Evolutionary conservation across 2,797 vertebrate species (phyloP).

Genomic region (Meda fulgida): DNA sequence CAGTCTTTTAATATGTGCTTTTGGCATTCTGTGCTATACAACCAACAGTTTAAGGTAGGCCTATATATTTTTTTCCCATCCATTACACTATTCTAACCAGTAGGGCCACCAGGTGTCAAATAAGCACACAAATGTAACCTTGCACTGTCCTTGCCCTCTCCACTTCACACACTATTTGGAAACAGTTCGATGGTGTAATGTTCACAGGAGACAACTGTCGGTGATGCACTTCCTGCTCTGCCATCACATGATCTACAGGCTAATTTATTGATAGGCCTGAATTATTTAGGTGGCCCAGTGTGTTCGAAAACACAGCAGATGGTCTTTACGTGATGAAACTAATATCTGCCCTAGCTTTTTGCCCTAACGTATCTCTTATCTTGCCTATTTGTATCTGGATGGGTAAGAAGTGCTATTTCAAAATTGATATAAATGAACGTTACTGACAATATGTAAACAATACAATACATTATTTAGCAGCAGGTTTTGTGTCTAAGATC

Average conservation of each 20-base stretch:
- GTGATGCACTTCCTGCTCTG: constrained; percentile 6
- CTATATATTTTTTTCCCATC: neutral
- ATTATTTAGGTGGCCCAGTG: constrained; percentile 67
- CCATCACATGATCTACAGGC: constrained; percentile 57
- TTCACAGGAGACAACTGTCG: constrained; percentile 11
- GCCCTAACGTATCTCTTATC: constrained; percentile 12
- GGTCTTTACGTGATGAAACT: constrained; percentile 45
- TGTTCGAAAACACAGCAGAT: constrained; percentile 56
- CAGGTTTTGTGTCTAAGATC: neutral
- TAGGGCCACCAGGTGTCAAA: constrained; percentile 13
- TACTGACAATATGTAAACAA: constrained; percentile 20
- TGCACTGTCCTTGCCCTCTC: constrained; percentile 7
- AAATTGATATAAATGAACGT: constrained; percentile 11
- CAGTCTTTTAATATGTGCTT: neutral
- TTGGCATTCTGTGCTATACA: neutral
- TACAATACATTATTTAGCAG: constrained; percentile 22
- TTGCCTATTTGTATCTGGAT: neutral
- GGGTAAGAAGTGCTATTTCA: neutral
- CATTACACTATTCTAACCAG: neutral
- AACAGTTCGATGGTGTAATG: constrained; percentile 28
- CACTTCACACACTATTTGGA: constrained; percentile 51
- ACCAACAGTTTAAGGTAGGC: neutral
- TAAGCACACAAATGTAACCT: constrained; percentile 22
- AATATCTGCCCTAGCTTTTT: constrained; percentile 17
- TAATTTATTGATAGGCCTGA: constrained; percentile 65